A percentile compares a stretch with the other conserved stretches of the same genome.
phyloP scores from a whole-genome alignment of 1,140 invertebrate species.

The Anthonomus grandis region DNA sequence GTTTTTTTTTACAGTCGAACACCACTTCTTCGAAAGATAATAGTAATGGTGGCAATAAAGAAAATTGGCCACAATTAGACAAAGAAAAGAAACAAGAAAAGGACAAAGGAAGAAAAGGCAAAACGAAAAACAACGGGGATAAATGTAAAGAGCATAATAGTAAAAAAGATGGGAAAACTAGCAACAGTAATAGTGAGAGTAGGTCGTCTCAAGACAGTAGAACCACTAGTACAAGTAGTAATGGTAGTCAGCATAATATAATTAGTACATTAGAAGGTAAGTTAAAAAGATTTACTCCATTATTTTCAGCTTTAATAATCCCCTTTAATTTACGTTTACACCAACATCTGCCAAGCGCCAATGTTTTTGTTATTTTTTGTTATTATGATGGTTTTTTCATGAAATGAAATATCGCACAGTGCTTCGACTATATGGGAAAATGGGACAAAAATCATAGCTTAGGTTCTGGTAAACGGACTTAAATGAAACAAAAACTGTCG shows the following conservation, averaged over 20 bases:
- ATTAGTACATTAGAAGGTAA: slow-evolving; percentile 28
- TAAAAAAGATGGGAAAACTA: slow-evolving; percentile 25
- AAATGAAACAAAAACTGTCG: too few species aligned
- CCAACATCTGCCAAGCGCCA: too few species aligned
- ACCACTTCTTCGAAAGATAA: slow-evolving; percentile 22
- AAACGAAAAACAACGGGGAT: slow-evolving; percentile 23
- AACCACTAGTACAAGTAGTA: slow-evolving; percentile 22
- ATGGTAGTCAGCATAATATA: slow-evolving; percentile 15
- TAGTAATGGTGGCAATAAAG: slow-evolving; percentile 31
- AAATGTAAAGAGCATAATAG: too few species aligned
- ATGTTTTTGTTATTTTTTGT: too few species aligned
- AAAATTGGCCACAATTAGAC: slow-evolving; percentile 43
- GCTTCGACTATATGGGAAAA: too few species aligned
- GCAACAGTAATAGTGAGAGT: slow-evolving; percentile 9
- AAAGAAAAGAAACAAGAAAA: slow-evolving; percentile 35
- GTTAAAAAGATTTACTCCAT: too few species aligned
- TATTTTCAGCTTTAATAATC: too few species aligned
- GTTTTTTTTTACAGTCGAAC: slow-evolving; percentile 8
- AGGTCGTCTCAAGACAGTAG: slow-evolving; percentile 18
- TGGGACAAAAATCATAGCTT: too few species aligned
- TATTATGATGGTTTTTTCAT: too few species aligned
- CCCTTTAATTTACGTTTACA: too few species aligned
- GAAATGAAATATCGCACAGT: too few species aligned
- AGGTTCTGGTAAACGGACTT: too few species aligned
- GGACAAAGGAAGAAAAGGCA: slow-evolving; percentile 30